Conservation (phyloP, 2,888 invertebrate species). For the Eumacrocentrus americanus region DNA sequence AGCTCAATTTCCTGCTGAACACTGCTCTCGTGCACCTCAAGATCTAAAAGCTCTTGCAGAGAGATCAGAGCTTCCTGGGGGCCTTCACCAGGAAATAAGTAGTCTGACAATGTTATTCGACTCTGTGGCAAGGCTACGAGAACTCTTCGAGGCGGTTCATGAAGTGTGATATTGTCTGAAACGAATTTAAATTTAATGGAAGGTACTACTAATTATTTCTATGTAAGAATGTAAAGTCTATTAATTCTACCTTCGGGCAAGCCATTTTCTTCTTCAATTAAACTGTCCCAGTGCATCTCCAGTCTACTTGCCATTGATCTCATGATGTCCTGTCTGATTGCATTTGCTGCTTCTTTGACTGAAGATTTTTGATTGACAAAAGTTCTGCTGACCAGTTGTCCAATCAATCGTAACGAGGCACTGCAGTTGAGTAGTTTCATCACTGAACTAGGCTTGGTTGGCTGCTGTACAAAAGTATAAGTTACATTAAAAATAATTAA, state of each 20-base stretch:
- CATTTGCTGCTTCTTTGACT: slow-evolving; percentile 73
- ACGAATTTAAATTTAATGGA: too few species aligned
- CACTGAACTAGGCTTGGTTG: slow-evolving; percentile 33
- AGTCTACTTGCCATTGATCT: slow-evolving; percentile 84
- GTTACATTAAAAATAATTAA: too few species aligned
- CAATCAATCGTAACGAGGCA: slow-evolving; percentile 74
- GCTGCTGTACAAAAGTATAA: too few species aligned
- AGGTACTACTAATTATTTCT: too few species aligned
- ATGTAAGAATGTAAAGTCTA: too few species aligned
- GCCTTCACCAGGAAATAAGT: slow-evolving; percentile 89
- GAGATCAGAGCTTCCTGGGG: slow-evolving; percentile 81
- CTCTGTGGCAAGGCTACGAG: slow-evolving; percentile 73
- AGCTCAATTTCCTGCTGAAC: slow-evolving; percentile 78
- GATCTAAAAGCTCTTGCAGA: slow-evolving; percentile 80
- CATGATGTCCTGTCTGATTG: slow-evolving; percentile 83
- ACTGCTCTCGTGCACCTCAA: slow-evolving; percentile 73
- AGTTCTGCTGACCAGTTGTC: slow-evolving; percentile 76
- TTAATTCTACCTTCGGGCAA: slow-evolving; percentile 69
- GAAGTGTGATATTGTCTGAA: slow-evolving; percentile 77
- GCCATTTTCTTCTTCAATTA: slow-evolving; percentile 80
- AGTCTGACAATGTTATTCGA: slow-evolving; percentile 81
- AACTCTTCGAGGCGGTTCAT: slow-evolving; percentile 88
- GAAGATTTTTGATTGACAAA: slow-evolving; percentile 80
- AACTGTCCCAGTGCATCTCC: slow-evolving; percentile 91
- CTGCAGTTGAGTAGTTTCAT: slow-evolving; percentile 59